Percentiles rank a stretch among this genome's conserved stretches.
phyloP scores from a whole-genome alignment of 1,140 invertebrate genomes.

The Trissolcus basalis region DNA sequence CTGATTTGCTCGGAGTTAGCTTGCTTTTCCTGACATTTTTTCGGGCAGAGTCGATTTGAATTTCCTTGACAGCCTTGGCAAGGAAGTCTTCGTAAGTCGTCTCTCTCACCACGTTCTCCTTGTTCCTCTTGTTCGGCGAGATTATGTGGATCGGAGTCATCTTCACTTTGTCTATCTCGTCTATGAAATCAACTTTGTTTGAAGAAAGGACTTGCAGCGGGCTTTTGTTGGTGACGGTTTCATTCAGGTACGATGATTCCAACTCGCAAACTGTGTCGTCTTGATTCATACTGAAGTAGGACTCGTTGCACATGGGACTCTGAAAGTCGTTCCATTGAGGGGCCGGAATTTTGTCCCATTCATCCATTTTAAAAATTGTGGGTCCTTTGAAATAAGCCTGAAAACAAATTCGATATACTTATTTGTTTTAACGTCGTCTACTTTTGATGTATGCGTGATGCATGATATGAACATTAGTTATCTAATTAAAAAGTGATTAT shows the following conservation, averaged over 20 bases:
- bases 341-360: conserved; percentile 54
- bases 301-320: conserved; percentile 58
- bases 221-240: conserved; percentile 13
- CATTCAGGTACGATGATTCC: background rate
- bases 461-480: too few species aligned
- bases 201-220: conserved; percentile 13
- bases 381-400: too few species aligned
- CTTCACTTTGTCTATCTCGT: conserved; percentile 57
- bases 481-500: too few species aligned
- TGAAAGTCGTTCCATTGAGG: conserved; percentile 69
- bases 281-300: conserved; percentile 61
- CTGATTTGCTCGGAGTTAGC: conserved; percentile 37
- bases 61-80: conserved; percentile 53
- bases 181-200: conserved; percentile 31
- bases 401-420: too few species aligned
- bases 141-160: conserved; percentile 52
- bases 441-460: too few species aligned
- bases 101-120: conserved; percentile 53
- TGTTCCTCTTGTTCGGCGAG: conserved; percentile 47
- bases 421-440: too few species aligned
- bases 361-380: conserved; percentile 33
- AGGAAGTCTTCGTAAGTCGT: conserved; percentile 63
- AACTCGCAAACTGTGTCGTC: conserved; percentile 18
- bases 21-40: conserved; percentile 17
- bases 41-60: conserved; percentile 55